Evolutionary conservation across 1,140 invertebrate species (phyloP).

Genomic region (Brachionus sp.): DNA sequence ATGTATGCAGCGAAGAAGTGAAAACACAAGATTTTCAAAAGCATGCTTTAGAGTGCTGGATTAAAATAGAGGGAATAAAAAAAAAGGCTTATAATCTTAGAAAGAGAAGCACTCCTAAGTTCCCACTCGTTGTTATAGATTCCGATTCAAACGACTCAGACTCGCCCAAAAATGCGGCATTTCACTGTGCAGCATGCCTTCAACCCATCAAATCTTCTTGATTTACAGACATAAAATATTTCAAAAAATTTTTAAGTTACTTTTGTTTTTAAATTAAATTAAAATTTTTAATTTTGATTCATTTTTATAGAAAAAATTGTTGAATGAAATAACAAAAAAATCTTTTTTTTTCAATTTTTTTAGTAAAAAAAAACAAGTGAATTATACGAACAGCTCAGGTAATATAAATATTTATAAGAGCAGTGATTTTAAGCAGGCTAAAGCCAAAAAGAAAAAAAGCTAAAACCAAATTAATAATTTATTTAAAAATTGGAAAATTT

Average conservation of each 20-base stretch:
- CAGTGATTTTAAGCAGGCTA: not conserved
- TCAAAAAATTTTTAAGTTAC: too few relatives aligned
- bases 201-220: not conserved
- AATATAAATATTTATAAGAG: not conserved
- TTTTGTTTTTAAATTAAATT: too few relatives aligned
- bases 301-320: not conserved
- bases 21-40: not conserved
- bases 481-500: slow-evolving; percentile 21
- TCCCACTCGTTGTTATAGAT: not conserved
- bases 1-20: not conserved
- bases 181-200: not conserved
- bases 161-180: not conserved
- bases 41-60: not conserved
- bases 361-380: too few relatives aligned
- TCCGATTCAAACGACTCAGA: not conserved
- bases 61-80: not conserved
- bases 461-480: not conserved
- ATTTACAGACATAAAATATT: too few relatives aligned
- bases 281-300: not conserved
- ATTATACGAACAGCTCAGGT: too few relatives aligned
- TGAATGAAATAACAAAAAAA: too few relatives aligned
- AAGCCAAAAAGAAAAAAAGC: not conserved
- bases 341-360: too few relatives aligned
- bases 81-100: not conserved
- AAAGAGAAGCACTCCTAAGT: not conserved